Conservation (phyloP, 1,140 invertebrate genomes). For the Pachypeltis micranthus region DNA sequence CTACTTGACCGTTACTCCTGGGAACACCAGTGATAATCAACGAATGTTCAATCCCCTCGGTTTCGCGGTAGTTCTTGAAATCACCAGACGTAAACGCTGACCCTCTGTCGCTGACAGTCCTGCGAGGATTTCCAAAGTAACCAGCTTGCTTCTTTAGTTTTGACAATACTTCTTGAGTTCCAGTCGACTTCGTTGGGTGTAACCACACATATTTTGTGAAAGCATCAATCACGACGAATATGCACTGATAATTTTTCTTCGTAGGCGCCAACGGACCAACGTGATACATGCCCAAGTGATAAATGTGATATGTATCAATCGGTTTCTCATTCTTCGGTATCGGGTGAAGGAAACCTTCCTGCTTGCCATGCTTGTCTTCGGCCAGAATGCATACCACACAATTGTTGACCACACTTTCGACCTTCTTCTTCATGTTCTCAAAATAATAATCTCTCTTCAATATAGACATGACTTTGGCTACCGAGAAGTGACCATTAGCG, state of each 20-base stretch:
- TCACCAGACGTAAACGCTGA: conserved; percentile 27
- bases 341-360: conserved; percentile 33
- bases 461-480: conserved; percentile 32
- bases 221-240: conserved; percentile 27
- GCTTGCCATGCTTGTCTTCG: conserved; percentile 34
- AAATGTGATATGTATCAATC: conserved; percentile 31
- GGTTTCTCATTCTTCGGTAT: conserved; percentile 27
- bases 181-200: conserved; percentile 24
- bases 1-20: conserved; percentile 26
- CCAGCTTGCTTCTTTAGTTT: conserved; percentile 24
- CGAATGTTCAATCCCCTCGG: conserved; percentile 20
- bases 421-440: conserved; percentile 28
- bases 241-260: conserved; percentile 29
- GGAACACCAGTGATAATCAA: conserved; percentile 16
- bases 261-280: conserved; percentile 31
- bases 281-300: no score
- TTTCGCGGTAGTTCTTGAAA: conserved; percentile 28
- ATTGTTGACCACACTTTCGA: conserved; percentile 29
- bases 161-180: conserved; percentile 21
- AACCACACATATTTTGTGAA: conserved; percentile 28
- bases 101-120: background rate
- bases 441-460: conserved; percentile 34
- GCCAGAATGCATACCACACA: conserved; percentile 34
- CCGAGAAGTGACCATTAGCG: conserved; percentile 33
- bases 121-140: conserved; percentile 31